Evolutionary conservation across 2,888 invertebrate genomes (phyloP).

Genomic region (Melanargia galathea): DNA sequence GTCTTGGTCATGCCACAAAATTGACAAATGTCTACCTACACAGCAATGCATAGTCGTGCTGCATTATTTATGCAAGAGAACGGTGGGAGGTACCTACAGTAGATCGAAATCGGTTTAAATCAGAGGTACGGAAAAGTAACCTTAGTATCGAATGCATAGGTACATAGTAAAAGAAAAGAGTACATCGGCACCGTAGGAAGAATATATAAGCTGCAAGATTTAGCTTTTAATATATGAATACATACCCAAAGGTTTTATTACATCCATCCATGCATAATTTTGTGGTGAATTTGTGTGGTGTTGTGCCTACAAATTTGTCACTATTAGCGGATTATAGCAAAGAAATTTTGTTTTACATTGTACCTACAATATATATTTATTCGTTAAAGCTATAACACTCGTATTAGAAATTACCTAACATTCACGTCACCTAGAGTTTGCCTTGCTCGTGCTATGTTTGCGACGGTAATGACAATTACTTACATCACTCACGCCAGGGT

Average conservation of each 20-base stretch:
- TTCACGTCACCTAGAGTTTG: background rate
- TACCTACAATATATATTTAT: background rate
- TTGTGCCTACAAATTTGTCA: too few species aligned
- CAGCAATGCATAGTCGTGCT: background rate
- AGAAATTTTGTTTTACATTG: too few species aligned
- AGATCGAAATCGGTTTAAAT: background rate
- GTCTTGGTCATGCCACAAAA: background rate
- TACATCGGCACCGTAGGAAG: too few species aligned
- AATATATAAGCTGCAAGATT: too few species aligned
- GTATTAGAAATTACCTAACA: constrained; percentile 2
- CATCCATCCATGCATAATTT: too few species aligned
- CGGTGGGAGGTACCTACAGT: background rate
- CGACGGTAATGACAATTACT: constrained; percentile 11
- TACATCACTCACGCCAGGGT: background rate
- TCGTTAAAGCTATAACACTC: background rate
- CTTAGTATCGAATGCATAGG: too few species aligned
- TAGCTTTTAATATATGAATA: too few species aligned
- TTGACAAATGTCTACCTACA: constrained; percentile 5
- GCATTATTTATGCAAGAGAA: background rate
- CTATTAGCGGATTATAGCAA: too few species aligned
- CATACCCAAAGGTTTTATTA: too few species aligned
- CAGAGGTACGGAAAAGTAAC: too few species aligned
- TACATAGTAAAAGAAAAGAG: background rate
- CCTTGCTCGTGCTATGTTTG: constrained; percentile 3
- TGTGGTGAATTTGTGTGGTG: too few species aligned